Evolutionary conservation across 2,888 invertebrate species (phyloP), one percentile per base, ranked within the genome.

Genomic region (Stenodema calcarata): DNA sequence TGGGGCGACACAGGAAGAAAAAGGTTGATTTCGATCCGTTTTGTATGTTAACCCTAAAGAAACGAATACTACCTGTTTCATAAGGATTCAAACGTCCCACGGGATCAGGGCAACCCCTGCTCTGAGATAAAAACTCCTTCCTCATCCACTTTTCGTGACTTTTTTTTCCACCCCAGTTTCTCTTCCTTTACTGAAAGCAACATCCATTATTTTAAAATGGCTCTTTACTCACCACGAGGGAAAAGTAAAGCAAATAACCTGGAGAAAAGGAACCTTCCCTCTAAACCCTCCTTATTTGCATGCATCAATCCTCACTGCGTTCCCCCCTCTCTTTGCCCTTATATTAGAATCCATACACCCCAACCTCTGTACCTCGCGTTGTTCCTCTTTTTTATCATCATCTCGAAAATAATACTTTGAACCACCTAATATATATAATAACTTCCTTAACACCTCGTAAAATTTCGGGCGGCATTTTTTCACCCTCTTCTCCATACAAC

Each of bases 171-270:
- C 16, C 16, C 18, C 30, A 30, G n/a, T 76, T 41, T 82, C 35
- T 62, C 41, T 41, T 69, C 69, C 44, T 35, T 30, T 47, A 35
- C 86, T 18, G 41, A 62, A 86, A 35, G 62, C 44, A 86, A 86
- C 86, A 86, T 86, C 86, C 86, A 86, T 86, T 86, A 86, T 86
- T 86, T 86, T 86, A 78, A 78, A 86, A 86, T 86, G 86, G 86
- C 86, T 86, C 86, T 86, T 86, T 86, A 86, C 86, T 86, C 62
- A 30, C 86, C 76, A 76, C 86, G 86, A 76, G 86, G 86, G 86
- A 86, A 79, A 86, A 86, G 86, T 86, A 86, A 86, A 86, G 86
- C 86, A 86, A 86, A 86, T 86, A 86, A 86, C 86, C 86, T 30
- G 41, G 50, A 44, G 78, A 47, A 86, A 86, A 54, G 44, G 69